Percentiles rank a stretch among this genome's conserved stretches.
Evolutionary conservation across 2,797 vertebrate species (phyloP).

Genomic region (Spinibarbus caldwelli): DNA sequence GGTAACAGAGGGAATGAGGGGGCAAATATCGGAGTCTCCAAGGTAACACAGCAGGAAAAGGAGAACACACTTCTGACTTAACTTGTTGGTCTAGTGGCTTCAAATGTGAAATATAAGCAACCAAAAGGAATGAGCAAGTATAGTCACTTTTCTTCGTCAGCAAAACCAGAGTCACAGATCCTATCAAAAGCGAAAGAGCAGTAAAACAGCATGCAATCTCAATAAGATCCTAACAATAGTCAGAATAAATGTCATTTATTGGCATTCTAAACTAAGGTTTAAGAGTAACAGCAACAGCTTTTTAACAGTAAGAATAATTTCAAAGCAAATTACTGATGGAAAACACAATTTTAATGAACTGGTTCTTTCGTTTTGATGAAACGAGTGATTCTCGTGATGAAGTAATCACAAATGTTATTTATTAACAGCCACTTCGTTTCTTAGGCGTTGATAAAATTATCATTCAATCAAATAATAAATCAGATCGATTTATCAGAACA

Average conservation of each 20-base stretch:
- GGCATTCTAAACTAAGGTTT: neutral
- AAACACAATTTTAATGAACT: neutral
- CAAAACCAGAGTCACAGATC: neutral
- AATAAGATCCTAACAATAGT: neutral
- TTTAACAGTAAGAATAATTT: neutral
- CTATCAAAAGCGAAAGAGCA: neutral
- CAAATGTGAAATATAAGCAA: neutral
- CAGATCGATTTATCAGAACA: neutral
- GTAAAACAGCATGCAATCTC: neutral
- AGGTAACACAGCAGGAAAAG: conserved; percentile 44
- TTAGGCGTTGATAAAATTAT: neutral
- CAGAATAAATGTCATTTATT: neutral
- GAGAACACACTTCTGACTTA: conserved; percentile 26
- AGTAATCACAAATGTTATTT: neutral
- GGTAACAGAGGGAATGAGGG: conserved; percentile 28
- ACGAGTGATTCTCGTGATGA: neutral
- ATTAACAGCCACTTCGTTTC: neutral
- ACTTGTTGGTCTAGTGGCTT: conserved; percentile 1
- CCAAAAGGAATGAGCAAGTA: neutral
- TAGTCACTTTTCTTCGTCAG: neutral
- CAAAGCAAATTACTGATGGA: neutral
- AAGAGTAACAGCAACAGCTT: neutral
- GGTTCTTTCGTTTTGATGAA: neutral
- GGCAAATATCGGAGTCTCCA: conserved; percentile 48
- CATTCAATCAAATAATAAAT: neutral